Evolutionary conservation across 2,113 vertebrate genomes (phyloP).

Genomic region (Neolamprologus longior): DNA sequence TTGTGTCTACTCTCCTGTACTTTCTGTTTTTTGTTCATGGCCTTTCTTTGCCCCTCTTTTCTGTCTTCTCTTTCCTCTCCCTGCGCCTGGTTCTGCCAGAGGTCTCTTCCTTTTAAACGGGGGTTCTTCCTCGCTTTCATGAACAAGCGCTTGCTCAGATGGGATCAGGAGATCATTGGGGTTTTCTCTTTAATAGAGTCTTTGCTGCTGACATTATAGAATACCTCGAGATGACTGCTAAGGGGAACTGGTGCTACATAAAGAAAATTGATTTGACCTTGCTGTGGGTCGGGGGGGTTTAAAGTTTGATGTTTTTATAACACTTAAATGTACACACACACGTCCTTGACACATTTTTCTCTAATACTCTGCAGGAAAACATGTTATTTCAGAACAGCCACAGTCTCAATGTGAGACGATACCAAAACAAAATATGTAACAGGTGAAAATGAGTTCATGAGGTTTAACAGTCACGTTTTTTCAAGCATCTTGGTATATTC

Average conservation of each 20-base stretch:
- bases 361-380: background rate
- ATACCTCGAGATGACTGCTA: background rate
- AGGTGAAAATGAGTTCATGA: background rate
- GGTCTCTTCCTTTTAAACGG: background rate
- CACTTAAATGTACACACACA: background rate
- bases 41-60: background rate
- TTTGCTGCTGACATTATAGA: background rate
- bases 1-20: background rate
- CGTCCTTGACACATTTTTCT: background rate
- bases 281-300: background rate
- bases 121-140: background rate
- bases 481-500: background rate
- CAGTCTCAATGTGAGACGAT: background rate
- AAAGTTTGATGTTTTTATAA: background rate
- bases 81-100: background rate
- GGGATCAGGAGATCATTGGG: background rate
- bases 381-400: background rate
- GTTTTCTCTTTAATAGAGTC: background rate
- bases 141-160: background rate
- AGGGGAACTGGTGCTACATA: background rate
- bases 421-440: background rate
- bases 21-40: background rate
- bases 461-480: accelerated
- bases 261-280: background rate
- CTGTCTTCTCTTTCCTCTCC: background rate